Conservation (phyloP, 2,888 invertebrate species). For the Baccha elongata region DNA sequence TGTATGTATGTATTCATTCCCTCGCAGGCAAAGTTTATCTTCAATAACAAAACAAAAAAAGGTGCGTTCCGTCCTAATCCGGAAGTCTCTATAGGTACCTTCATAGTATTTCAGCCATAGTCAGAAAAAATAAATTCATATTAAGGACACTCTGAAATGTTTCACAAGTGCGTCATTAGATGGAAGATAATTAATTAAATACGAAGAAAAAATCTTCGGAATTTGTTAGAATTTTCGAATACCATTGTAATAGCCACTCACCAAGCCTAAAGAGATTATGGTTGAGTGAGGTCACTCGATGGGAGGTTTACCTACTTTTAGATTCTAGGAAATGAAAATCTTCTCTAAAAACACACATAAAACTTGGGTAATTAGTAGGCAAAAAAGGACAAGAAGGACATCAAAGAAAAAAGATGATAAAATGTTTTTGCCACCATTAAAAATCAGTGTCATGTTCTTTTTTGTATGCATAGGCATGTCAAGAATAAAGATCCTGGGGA, state of each 20-base stretch:
- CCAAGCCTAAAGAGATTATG: conserved; percentile 65
- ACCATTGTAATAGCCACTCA: conserved; percentile 55
- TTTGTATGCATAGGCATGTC: neutral
- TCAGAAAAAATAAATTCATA: neutral
- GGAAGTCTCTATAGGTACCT: conserved; percentile 58
- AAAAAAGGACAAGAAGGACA: conserved; percentile 20
- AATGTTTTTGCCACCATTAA: conserved; percentile 69
- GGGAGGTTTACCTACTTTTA: conserved; percentile 55
- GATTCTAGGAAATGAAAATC: conserved; percentile 57
- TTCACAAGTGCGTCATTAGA: conserved; percentile 71
- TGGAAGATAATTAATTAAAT: conserved; percentile 62
- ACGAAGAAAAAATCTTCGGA: conserved; percentile 37
- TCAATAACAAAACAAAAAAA: conserved; percentile 15
- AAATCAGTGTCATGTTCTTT: conserved; percentile 30
- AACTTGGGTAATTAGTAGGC: conserved; percentile 61
- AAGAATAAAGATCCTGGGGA: conserved; percentile 32
- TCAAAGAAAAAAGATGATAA: conserved; percentile 64
- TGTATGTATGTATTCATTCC: neutral
- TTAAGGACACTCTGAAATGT: conserved; percentile 39
- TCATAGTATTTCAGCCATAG: neutral
- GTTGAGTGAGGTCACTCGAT: conserved; percentile 58
- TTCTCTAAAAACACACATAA: conserved; percentile 17
- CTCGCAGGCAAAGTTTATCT: neutral
- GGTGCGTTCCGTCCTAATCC: conserved; percentile 54
- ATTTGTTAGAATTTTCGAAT: conserved; percentile 38